These are phyloP conservation scores for Philonicus albiceps DNA, from an alignment of 2,888 invertebrate species.

Conservation along the genomic window DNA sequence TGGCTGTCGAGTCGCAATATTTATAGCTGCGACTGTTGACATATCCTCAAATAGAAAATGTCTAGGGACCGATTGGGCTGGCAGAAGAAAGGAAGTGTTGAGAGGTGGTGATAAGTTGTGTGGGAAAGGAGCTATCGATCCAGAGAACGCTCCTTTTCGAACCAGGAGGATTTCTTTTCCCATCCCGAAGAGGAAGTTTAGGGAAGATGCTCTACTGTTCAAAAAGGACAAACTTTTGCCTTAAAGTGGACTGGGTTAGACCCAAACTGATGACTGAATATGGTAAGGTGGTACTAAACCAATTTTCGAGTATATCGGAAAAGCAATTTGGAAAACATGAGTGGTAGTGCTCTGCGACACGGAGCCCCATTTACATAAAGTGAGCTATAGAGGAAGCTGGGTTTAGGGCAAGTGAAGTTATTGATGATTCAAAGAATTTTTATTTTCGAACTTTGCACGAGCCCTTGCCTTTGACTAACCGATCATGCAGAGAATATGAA, in stretches of 20 bases:
- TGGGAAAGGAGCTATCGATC: background rate
- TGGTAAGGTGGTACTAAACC: constrained; percentile 2
- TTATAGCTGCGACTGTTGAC: constrained; percentile 29
- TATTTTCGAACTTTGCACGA: background rate
- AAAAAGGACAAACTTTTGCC: background rate
- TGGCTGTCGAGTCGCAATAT: constrained; percentile 5
- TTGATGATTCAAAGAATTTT: background rate
- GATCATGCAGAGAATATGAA: background rate
- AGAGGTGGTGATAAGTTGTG: background rate
- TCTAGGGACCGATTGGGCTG: constrained; percentile 2
- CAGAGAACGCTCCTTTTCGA: background rate
- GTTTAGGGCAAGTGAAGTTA: background rate
- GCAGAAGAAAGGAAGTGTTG: background rate
- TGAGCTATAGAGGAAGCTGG: background rate
- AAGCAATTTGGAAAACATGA: background rate
- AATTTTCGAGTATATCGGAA: constrained; percentile 22
- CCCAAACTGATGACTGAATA: background rate
- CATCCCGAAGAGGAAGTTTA: background rate
- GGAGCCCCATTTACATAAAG: constrained; percentile 6
- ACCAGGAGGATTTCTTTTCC: background rate
- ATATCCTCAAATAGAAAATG: constrained; percentile 18
- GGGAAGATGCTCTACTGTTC: background rate
- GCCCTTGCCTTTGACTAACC: background rate
- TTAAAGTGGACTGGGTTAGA: background rate
- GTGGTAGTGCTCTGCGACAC: background rate